Base-by-base conservation (phyloP, 2,797 vertebrate genomes). In the Leptodactylus fallax region DNA sequence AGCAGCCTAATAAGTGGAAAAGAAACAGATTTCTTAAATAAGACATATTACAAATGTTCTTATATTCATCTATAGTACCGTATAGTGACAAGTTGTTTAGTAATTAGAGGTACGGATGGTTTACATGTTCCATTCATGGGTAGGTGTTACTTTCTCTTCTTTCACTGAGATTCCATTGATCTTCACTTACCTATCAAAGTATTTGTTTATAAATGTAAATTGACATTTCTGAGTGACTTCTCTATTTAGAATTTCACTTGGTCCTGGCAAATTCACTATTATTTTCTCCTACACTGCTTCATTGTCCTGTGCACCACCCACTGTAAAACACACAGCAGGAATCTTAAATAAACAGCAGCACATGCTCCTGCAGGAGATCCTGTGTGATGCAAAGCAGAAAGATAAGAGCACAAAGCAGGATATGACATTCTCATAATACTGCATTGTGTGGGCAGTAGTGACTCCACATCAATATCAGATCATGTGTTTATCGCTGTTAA, bases 351-450 rank as follows among this genome's bases (percentile, higher is more conserved):
- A 84, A 74, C 82, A 84, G 82, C 82, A 45, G 69, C 82, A 84
- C 82, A 84, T 84, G 82, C 82, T 74, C 55, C 67, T 74, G 69
- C 69, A 84, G 69, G 82, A 84, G 82, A 84, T 84, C 82, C 82
- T 84, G 82, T 84, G 69, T 84, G 82, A 84, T 84, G 69, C 67
- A 84, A 84, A 84, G 36, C 82, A 74, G 82, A 84, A 60, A 84
- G 82, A 84, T 84, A 84, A 84, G 82, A 84, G 82, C 27, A 21
- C 23, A 84, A 74, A 84, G 69, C 53, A 84, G 82, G 82, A 84
- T 84, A 84, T 74, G 69, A 60, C 69, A 84, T 84, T 74, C 82
- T 58, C 55, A 74, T 84, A 84, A 84, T 74, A 56, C 82, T 17
- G 53, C 51, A 83, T 83, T 83, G 82, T 84, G 53, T n/a, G 69